Evolutionary conservation across 2,113 vertebrate species (phyloP).

Genomic region (Cinclus cinclus): DNA sequence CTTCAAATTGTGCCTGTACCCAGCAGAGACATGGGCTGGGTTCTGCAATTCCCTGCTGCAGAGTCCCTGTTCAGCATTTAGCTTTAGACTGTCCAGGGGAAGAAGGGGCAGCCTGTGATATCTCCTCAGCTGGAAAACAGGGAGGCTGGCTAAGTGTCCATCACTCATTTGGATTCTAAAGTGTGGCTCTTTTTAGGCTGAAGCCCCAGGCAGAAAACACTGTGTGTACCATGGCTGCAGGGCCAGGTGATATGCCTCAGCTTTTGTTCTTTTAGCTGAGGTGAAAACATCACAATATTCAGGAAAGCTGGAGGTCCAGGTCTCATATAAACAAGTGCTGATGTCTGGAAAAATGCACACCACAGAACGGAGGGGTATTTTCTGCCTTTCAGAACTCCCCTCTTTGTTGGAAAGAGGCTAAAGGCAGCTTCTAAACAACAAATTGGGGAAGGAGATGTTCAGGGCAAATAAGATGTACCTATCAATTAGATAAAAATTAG

Average conservation of each 20-base stretch:
- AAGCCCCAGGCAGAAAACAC: not conserved
- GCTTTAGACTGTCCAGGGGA: not conserved
- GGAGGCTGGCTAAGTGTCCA: not conserved
- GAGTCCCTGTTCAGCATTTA: not conserved
- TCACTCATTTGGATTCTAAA: not conserved
- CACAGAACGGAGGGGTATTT: rapidly evolving
- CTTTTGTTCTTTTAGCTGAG: not conserved
- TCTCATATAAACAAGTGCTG: not conserved
- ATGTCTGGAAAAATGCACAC: not conserved
- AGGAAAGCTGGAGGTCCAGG: not conserved
- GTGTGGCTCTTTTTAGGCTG: not conserved
- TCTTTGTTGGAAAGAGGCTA: not conserved
- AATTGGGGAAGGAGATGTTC: not conserved
- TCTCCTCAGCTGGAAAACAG: not conserved
- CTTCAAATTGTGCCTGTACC: not conserved
- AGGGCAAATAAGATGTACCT: not conserved
- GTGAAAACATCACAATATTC: not conserved
- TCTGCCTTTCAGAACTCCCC: not conserved
- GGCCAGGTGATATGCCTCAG: rapidly evolving
- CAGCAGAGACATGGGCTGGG: rapidly evolving
- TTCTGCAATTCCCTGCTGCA: not conserved
- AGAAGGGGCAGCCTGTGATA: not conserved
- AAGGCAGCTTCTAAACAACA: not conserved
- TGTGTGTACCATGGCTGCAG: rapidly evolving
- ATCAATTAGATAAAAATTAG: too few species aligned